These are phyloP conservation scores for Thyatira batis DNA, from an alignment of 2,888 invertebrate genomes.

Conservation along the genomic window DNA sequence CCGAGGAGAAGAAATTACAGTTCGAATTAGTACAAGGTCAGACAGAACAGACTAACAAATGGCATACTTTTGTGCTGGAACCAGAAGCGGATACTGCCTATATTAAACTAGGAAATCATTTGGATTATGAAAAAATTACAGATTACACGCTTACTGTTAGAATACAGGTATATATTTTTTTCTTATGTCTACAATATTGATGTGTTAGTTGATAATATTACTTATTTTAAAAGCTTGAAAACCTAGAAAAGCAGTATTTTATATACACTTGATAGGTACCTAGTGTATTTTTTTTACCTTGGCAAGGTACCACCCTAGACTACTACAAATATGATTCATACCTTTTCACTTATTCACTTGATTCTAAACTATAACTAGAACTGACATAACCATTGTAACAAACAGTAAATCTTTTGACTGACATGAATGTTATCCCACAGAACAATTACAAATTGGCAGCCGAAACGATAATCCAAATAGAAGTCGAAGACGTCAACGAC, in stretches of 20 bases:
- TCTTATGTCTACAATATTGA: no score
- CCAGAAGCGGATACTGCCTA: constrained; percentile 87
- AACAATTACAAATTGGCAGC: constrained; percentile 91
- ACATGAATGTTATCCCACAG: constrained; percentile 53
- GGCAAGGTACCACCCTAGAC: no score
- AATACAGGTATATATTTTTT: constrained; percentile 78
- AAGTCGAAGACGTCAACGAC: constrained; percentile 94
- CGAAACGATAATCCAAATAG: constrained; percentile 89
- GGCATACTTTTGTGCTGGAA: constrained; percentile 87
- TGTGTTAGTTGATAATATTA: background rate
- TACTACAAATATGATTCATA: no score
- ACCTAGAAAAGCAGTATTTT: no score
- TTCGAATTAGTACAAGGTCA: constrained; percentile 92
- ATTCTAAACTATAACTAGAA: background rate
- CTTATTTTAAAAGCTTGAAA: no score
- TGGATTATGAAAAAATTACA: constrained; percentile 93
- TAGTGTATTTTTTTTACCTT: no score
- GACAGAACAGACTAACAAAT: constrained; percentile 93
- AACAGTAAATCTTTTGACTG: background rate
- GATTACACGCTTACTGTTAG: constrained; percentile 92
- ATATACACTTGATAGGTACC: no score
- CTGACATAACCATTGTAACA: no score
- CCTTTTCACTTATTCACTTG: no score
- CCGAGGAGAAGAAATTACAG: constrained; percentile 87
- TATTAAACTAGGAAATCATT: constrained; percentile 88